A percentile compares a stretch with the other conserved stretches of the same genome.
These are phyloP conservation scores for Condylostylus longicornis DNA, from an alignment of 1,140 invertebrate species.

Conservation along the genomic window DNA sequence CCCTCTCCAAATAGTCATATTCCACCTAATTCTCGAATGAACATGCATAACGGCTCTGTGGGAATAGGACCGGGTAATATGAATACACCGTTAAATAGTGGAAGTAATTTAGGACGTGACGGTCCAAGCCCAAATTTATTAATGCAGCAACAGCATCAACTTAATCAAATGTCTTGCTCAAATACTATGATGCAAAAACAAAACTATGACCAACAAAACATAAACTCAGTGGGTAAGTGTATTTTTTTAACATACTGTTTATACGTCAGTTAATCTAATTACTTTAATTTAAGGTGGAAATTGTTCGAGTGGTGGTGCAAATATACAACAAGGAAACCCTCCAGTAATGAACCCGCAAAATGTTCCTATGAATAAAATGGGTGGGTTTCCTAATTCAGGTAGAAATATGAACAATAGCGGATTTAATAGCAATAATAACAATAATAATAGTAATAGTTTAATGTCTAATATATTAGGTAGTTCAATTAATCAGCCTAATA, in stretches of 20 bases:
- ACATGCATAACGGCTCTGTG: slow-evolving; percentile 17
- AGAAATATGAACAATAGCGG: slow-evolving; percentile 16
- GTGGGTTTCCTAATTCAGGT: slow-evolving; percentile 31
- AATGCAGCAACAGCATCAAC: slow-evolving; percentile 12
- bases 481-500: too few species aligned
- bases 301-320: slow-evolving; percentile 18
- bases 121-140: too few species aligned
- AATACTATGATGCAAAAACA: too few species aligned
- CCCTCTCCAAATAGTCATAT: slow-evolving; percentile 8
- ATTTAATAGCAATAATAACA: slow-evolving; percentile 35
- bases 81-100: too few species aligned
- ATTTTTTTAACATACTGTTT: too few species aligned
- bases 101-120: too few species aligned
- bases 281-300: slow-evolving; percentile 18
- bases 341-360: too few species aligned
- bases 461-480: slow-evolving; percentile 16
- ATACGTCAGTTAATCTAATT: slow-evolving; percentile 30
- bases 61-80: slow-evolving; percentile 9
- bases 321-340: slow-evolving; percentile 16
- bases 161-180: slow-evolving; percentile 5
- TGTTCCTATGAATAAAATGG: slow-evolving; percentile 15
- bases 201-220: too few species aligned
- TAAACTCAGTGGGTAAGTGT: too few species aligned
- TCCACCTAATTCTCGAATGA: slow-evolving; percentile 8
- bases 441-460: slow-evolving; percentile 28